Percentiles rank a stretch among this genome's conserved stretches.
Evolutionary conservation across 2,113 vertebrate genomes (phyloP).

Genomic region (Ascaphus truei): DNA sequence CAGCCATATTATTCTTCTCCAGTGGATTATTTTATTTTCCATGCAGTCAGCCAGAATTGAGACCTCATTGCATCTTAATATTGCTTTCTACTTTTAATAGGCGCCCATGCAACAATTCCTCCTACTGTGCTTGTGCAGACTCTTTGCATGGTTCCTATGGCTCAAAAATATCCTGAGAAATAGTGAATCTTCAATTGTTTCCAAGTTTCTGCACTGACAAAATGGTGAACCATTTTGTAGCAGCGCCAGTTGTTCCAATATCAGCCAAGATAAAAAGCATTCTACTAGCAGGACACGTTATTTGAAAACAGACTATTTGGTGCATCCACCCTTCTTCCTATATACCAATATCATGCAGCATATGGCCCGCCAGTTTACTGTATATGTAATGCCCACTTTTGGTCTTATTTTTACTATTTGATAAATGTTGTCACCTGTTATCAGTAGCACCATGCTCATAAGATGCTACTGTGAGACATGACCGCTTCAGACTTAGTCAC

Average conservation of each 20-base stretch:
- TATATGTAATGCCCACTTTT: slow-evolving; percentile 42
- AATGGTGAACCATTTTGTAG: slow-evolving; percentile 53
- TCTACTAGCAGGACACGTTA: slow-evolving; percentile 49
- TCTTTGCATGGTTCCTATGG: slow-evolving; percentile 60
- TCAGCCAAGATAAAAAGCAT: slow-evolving; percentile 48
- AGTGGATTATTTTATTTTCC: slow-evolving; percentile 59
- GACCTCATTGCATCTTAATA: slow-evolving; percentile 60
- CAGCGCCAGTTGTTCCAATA: slow-evolving; percentile 57
- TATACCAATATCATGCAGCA: slow-evolving; percentile 55
- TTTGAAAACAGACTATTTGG: slow-evolving; percentile 36
- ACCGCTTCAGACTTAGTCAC: slow-evolving; percentile 56
- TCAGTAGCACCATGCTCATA: slow-evolving; percentile 46
- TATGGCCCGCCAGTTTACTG: slow-evolving; percentile 52
- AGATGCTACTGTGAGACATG: slow-evolving; percentile 50
- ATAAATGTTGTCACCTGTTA: slow-evolving; percentile 50
- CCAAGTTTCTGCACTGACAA: slow-evolving; percentile 52
- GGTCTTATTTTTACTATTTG: slow-evolving; percentile 44
- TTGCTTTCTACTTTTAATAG: slow-evolving; percentile 62
- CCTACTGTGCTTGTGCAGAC: slow-evolving; percentile 59
- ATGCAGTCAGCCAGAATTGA: slow-evolving; percentile 69
- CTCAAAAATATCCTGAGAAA: slow-evolving; percentile 69
- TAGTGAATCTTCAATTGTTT: slow-evolving; percentile 60
- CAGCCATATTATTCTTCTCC: slow-evolving; percentile 73
- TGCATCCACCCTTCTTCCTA: slow-evolving; percentile 55
- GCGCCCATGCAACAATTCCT: slow-evolving; percentile 64